Conservation (phyloP, 2,888 invertebrate species). For the Andrena hattorfiana region DNA sequence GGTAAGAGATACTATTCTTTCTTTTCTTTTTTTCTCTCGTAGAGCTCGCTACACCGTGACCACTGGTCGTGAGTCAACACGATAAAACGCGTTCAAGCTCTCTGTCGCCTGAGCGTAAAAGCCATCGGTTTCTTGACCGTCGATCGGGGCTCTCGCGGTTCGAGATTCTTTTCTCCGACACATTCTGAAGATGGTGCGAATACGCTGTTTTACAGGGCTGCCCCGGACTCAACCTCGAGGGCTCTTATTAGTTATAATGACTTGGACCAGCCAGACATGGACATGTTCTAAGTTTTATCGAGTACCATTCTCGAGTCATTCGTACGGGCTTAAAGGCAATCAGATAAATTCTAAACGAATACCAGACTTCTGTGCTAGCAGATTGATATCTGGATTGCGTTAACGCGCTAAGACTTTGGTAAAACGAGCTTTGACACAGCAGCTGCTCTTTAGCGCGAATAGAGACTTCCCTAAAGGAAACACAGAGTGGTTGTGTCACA, state of each 20-base stretch:
- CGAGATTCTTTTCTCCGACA: background rate
- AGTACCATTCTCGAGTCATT: constrained; percentile 43
- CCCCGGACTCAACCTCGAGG: constrained; percentile 86
- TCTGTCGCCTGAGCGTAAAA: background rate
- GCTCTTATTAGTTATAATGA: constrained; percentile 95
- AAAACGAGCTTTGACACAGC: background rate
- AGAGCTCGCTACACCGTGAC: background rate
- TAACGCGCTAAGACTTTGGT: constrained; percentile 30
- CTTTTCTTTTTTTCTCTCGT: background rate
- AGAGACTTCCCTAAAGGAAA: background rate
- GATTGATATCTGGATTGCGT: constrained; percentile 59
- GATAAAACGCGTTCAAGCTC: background rate
- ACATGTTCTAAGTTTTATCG: constrained; percentile 88
- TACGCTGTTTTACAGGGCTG: constrained; percentile 79
- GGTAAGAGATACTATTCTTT: constrained; percentile 77
- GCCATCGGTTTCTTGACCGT: background rate
- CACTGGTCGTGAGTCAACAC: background rate
- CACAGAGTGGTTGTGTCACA: constrained; percentile 58
- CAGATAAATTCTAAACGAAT: constrained; percentile 29
- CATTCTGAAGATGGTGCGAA: constrained; percentile 65
- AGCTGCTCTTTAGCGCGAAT: background rate
- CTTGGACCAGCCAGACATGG: constrained; percentile 95
- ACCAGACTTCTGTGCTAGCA: constrained; percentile 33
- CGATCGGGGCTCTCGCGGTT: background rate
- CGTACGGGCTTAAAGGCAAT: constrained; percentile 40